Evolutionary conservation across 2,888 invertebrate species (phyloP), one percentile per base, ranked within the genome.

Genomic region (Cantharis nigra): DNA sequence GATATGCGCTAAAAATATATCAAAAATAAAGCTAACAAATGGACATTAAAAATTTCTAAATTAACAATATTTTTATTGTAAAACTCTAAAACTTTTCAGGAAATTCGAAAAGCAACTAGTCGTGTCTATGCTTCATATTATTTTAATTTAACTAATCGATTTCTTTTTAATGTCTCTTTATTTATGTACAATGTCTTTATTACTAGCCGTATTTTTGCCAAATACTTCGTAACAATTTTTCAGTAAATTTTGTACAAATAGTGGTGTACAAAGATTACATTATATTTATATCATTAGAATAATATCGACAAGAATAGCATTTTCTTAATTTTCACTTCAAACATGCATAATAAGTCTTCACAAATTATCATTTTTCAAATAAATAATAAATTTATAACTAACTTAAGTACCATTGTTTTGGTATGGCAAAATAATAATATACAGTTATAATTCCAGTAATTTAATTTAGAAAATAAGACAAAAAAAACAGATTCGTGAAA

Each of bases 181-280:
- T 23, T 69, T 77, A 77, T 74, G 71, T 77, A 73, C 73, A 77
- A 20, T 70, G 63, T 74, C 70, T 64, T 63, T 70, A 76, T 79
- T 78, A 77, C 78, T 82, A 85, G 86, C 87, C 86, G 86, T 85
- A 87, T 86, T 87, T 87, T 87, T 86, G 86, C 86, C 86, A 81
- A 84, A 80, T 84, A 81, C 77, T 83, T 78, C 74, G 74, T 78
- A 80, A 80, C 75, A 75, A 78, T 75, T 71, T 69, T 67, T 76
- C 75, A 72, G 65, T 75, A 75, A 78, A 75, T 75, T 75, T 78
- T 77, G 63, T 75, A 75, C 75, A 78, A 78, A 78, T 73, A 78
- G 78, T 78, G 78, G 75, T 78, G 75, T 78, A 78, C 75, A 74
- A 77, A 74, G 77, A 71, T 71, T 77, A 63, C 23, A 65, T 65